These are phyloP conservation scores for Podargus strigoides DNA, from an alignment of 2,797 vertebrate species.

Conservation along the genomic window DNA sequence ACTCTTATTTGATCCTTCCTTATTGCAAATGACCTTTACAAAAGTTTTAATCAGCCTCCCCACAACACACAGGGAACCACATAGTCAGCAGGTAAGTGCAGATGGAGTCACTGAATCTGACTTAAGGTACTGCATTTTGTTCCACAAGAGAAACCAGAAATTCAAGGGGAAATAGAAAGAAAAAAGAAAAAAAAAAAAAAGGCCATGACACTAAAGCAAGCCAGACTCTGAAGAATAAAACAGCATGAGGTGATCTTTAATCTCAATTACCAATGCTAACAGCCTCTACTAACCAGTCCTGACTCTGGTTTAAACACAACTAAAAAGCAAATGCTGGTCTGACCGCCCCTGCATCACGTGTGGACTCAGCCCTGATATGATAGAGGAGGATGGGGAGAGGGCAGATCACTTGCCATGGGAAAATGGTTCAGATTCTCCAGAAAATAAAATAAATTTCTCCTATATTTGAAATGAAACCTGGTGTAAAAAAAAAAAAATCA, in stretches of 20 bases:
- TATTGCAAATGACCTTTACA: background rate
- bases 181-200: background rate
- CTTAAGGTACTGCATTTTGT: background rate
- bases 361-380: accelerated
- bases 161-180: background rate
- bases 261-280: background rate
- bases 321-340: background rate
- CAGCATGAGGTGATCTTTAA: background rate
- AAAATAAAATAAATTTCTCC: background rate
- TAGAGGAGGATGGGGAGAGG: background rate
- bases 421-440: background rate
- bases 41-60: background rate
- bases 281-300: background rate
- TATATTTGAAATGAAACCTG: background rate
- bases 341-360: accelerated
- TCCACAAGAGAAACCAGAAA: background rate
- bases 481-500: background rate
- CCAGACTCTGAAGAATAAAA: background rate
- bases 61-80: accelerated
- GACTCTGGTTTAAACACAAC: background rate
- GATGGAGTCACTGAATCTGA: background rate
- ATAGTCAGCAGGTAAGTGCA: background rate
- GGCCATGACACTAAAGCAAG: background rate
- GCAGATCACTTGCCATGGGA: background rate
- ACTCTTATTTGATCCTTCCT: background rate